Base-by-base conservation (phyloP, 2,113 vertebrate species). In the Psettodes erumei region DNA sequence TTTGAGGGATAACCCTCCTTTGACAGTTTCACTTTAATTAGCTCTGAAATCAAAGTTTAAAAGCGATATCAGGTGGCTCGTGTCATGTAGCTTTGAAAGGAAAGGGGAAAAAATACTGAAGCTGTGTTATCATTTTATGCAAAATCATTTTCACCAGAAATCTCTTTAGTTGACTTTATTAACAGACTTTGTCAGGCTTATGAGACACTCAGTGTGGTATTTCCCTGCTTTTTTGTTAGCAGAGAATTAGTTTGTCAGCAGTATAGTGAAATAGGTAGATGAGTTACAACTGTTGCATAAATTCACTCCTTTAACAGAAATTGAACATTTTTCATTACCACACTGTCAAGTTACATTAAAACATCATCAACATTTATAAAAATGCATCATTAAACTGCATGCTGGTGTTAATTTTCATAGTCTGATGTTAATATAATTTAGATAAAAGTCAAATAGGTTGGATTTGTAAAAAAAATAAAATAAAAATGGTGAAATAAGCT, bases 21-120 rank as follows among this genome's bases (percentile, higher is more conserved):
- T 37, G 28, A 27, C 23, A 38, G 58, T 77, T 55, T 65, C 15
- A 32, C 16, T 56, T 42, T 51, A 74, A 83, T 84, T 68, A 69
- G 19, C 38, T 45, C 42, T 60, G 59, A 53, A 45, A 72, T 18
- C 25, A 19, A 1, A 30, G 13, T 50, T 75, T 69, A 12, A 28
- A n/a, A 6, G 10, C 12, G 2, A 28, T 51, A 45, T 59, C 21
- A 65, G 35, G 42, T 54, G 56, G 28, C 32, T 27, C 16, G 15
- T 59, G 55, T 73, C 28, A 42, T 33, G 42, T 8, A 25, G 53
- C 51, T 40, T 33, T 21, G 40, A 45, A 23, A 23, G 6, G 10
- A 54, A 28, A 32, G 15, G n/a, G 10, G 13, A 5, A 61, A 30
- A 38, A 58, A 59, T 12, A 12, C 3, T 28, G 5, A 6, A 6